phyloP scores from a whole-genome alignment of 1,140 invertebrate genomes.

The Tetramorium alpestre region DNA sequence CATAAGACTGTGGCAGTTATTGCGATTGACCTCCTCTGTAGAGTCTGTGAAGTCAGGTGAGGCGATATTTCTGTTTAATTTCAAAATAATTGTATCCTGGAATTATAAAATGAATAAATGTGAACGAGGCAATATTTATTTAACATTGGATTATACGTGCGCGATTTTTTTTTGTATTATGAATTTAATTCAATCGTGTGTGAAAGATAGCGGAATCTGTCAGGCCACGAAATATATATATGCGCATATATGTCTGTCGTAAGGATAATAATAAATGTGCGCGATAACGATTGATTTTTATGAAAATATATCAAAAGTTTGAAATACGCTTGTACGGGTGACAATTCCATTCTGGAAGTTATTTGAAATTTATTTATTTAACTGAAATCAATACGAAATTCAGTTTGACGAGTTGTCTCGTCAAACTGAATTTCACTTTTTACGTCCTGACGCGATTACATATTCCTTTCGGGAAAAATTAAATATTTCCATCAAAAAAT shows the following conservation, averaged over 20 bases:
- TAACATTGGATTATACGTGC: neutral
- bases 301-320: conserved; percentile 10
- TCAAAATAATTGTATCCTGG: neutral
- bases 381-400: neutral
- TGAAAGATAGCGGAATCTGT: conserved; percentile 7
- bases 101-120: neutral
- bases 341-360: neutral
- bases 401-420: neutral
- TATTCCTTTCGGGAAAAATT: neutral
- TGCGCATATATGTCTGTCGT: no score
- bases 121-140: neutral
- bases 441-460: neutral
- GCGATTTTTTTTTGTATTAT: neutral
- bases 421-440: conserved; percentile 14
- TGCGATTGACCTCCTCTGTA: neutral
- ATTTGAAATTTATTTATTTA: conserved; percentile 39
- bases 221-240: neutral
- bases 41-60: neutral
- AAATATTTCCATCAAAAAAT: neutral
- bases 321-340: neutral
- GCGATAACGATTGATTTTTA: neutral
- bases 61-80: neutral
- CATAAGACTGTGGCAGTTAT: neutral
- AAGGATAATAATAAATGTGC: conserved; percentile 1
- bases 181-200: neutral